Evolutionary conservation across 1,140 invertebrate species (phyloP).

Genomic region (Prorops nasuta): DNA sequence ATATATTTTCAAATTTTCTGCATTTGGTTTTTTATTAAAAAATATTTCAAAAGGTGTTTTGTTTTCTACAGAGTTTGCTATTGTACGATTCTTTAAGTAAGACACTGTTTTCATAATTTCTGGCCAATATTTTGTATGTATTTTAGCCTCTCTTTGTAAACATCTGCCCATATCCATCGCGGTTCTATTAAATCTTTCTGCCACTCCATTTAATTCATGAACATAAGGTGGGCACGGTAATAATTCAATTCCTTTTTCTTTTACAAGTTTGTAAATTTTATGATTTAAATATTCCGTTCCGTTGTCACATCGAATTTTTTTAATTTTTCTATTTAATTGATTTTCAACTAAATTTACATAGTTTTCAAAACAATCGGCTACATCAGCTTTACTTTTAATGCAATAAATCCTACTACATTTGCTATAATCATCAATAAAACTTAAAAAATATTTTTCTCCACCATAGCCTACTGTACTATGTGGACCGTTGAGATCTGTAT

Average conservation of each 20-base stretch:
- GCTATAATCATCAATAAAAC: background rate
- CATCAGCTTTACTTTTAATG: background rate
- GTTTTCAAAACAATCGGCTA: background rate
- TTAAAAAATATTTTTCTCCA: background rate
- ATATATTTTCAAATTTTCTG: background rate
- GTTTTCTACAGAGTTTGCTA: background rate
- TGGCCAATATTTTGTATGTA: background rate
- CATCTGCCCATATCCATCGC: slow-evolving; percentile 4
- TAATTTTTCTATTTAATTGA: background rate
- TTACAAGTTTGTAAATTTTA: background rate
- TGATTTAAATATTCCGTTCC: slow-evolving; percentile 1
- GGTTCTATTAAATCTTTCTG: slow-evolving; percentile 2
- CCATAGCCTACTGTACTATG: background rate
- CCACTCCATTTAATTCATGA: background rate
- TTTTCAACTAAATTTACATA: background rate
- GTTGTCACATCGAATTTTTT: slow-evolving; percentile 1
- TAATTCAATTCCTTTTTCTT: slow-evolving; percentile 1
- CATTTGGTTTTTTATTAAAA: background rate
- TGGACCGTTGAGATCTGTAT: background rate
- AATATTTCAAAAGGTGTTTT: slow-evolving; percentile 1
- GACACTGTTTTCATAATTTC: background rate
- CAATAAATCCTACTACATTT: background rate
- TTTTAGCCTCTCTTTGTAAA: background rate
- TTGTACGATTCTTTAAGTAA: background rate
- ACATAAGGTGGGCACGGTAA: slow-evolving; percentile 1